Evolutionary conservation across 2,113 vertebrate species (phyloP).

Genomic region (Picathartes gymnocephalus): DNA sequence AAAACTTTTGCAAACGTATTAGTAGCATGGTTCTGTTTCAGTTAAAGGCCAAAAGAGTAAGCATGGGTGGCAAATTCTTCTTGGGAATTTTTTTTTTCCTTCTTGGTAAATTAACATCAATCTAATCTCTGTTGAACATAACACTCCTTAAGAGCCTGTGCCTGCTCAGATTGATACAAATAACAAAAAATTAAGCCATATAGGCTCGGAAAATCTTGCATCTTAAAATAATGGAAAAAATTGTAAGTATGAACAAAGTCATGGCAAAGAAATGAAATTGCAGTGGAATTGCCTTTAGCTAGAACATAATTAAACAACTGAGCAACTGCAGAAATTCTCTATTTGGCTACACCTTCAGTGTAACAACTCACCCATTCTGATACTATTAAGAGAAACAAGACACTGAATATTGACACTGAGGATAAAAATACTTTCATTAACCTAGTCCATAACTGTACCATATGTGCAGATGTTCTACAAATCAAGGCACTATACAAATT

Average conservation of each 20-base stretch:
- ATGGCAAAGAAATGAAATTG: neutral
- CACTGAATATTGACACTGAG: neutral
- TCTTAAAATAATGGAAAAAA: neutral
- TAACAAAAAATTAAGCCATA: neutral
- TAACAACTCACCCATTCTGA: neutral
- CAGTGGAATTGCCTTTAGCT: neutral
- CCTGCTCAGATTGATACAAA: neutral
- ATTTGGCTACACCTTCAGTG: neutral
- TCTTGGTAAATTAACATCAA: neutral
- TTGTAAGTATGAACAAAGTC: neutral
- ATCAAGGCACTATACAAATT: neutral
- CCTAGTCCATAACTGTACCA: neutral
- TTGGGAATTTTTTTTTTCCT: neutral
- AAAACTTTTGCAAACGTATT: neutral
- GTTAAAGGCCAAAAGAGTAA: neutral
- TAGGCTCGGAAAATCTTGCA: neutral
- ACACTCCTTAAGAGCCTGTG: neutral
- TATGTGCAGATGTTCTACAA: neutral
- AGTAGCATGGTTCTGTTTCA: neutral
- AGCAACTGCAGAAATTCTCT: neutral
- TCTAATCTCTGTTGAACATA: neutral
- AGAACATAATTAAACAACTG: neutral
- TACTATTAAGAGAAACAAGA: neutral
- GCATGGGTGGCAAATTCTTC: neutral
- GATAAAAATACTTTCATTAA: neutral